Conservation (phyloP, 2,888 invertebrate genomes). For the Julus scandinavius region DNA sequence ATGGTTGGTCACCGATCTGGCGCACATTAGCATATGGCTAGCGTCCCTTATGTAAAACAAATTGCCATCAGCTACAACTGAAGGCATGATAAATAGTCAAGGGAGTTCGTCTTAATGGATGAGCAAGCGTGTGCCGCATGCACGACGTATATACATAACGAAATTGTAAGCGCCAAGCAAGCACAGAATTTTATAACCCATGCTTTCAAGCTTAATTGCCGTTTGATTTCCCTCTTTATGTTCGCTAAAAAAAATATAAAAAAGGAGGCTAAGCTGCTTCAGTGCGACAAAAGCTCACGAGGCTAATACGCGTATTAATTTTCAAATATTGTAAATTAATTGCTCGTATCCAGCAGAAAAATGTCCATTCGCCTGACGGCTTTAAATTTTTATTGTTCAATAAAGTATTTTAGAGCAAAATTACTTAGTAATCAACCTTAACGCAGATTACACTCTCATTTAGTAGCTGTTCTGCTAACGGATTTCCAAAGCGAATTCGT, state of each 20-base stretch:
- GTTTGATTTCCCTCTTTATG: slow-evolving; percentile 37
- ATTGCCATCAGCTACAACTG: slow-evolving; percentile 29
- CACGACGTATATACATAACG: background rate
- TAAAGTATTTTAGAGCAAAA: background rate
- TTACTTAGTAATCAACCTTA: background rate
- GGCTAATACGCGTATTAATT: background rate
- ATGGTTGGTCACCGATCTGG: slow-evolving; percentile 42
- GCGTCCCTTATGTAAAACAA: slow-evolving; percentile 39
- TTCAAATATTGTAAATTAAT: background rate
- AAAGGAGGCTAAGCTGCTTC: background rate
- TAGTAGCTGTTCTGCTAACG: background rate
- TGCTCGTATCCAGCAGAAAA: background rate
- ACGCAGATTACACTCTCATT: background rate
- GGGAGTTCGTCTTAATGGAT: slow-evolving; percentile 31
- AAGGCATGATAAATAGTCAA: slow-evolving; percentile 34
- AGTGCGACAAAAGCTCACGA: background rate
- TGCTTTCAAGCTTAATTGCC: background rate
- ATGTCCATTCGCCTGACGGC: background rate
- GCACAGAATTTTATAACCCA: background rate
- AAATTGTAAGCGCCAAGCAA: background rate
- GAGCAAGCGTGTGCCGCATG: background rate
- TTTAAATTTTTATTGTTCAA: background rate
- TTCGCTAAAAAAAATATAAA: background rate
- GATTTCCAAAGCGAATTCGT: background rate
- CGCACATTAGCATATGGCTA: slow-evolving; percentile 8